Evolutionary conservation across 1,140 invertebrate genomes (phyloP).

Genomic region (Kradibia gibbosae): DNA sequence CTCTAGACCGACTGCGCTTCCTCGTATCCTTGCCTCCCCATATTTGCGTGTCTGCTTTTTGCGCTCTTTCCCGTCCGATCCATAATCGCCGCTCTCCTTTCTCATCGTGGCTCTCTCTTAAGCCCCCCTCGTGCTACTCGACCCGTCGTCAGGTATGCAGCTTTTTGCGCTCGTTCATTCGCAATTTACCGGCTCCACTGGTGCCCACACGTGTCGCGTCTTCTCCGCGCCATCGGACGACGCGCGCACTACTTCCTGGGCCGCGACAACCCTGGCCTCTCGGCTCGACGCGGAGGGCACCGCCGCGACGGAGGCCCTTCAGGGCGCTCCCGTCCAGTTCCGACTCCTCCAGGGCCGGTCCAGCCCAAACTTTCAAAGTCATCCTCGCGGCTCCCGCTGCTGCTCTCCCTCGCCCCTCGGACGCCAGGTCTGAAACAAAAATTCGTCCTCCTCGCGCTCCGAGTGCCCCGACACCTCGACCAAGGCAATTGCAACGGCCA

Average conservation of each 20-base stretch:
- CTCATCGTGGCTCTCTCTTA: neutral
- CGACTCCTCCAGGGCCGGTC: too few species aligned
- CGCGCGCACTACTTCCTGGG: neutral
- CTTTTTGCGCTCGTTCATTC: neutral
- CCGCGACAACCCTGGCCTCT: neutral
- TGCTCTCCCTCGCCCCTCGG: neutral
- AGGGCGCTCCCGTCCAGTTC: too few species aligned
- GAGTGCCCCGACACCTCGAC: conserved; percentile 58
- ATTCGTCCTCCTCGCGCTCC: conserved; percentile 24
- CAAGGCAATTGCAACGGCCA: conserved; percentile 67
- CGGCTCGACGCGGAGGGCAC: neutral
- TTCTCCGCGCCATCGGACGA: neutral
- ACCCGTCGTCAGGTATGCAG: neutral
- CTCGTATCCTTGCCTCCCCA: neutral
- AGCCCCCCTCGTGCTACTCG: neutral
- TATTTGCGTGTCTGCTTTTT: neutral
- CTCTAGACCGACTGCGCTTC: neutral
- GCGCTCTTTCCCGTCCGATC: neutral
- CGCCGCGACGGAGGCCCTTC: neutral
- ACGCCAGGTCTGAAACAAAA: too few species aligned
- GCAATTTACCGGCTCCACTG: neutral
- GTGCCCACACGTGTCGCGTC: neutral
- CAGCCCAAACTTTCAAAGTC: too few species aligned
- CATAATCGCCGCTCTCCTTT: neutral
- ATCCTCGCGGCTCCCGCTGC: conserved; percentile 15